Evolutionary conservation across 1,140 invertebrate species (phyloP).

Genomic region (Tachypleus tridentatus): DNA sequence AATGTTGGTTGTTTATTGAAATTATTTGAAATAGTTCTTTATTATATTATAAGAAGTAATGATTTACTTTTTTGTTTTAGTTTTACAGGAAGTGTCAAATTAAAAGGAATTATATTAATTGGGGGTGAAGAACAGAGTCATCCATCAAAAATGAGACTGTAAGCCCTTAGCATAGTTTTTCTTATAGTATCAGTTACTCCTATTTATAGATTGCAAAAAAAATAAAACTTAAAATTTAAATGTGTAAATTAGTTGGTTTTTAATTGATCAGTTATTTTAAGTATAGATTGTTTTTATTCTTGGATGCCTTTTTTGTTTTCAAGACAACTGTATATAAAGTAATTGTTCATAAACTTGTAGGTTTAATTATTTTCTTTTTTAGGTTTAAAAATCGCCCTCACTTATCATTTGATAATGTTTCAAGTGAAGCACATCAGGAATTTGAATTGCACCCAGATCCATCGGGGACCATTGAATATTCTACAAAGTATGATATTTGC

Average conservation of each 20-base stretch:
- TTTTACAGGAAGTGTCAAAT: constrained; percentile 80
- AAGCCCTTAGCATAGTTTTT: constrained; percentile 34
- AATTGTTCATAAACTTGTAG: no score
- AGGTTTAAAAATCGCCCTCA: constrained; percentile 83
- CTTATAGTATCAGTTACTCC: no score
- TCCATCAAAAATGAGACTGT: constrained; percentile 76
- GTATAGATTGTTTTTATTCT: background rate
- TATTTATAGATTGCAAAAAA: no score
- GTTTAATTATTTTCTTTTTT: constrained; percentile 5
- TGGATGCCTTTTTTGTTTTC: no score
- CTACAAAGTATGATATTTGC: constrained; percentile 55
- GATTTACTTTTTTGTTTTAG: constrained; percentile 20
- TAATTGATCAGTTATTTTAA: background rate
- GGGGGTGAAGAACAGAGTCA: constrained; percentile 72
- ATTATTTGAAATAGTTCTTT: constrained; percentile 7
- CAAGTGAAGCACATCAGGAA: constrained; percentile 64
- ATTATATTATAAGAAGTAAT: background rate
- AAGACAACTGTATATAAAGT: no score
- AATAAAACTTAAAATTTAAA: no score
- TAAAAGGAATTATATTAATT: constrained; percentile 83
- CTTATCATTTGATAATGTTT: constrained; percentile 86
- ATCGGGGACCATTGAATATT: constrained; percentile 70
- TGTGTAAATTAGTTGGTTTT: no score
- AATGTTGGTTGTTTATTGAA: constrained; percentile 14
- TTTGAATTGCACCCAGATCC: constrained; percentile 74